Percentiles rank a stretch among this genome's conserved stretches.
Evolutionary conservation across 1,140 invertebrate species (phyloP).

Genomic region (Heliconius eleuchia): DNA sequence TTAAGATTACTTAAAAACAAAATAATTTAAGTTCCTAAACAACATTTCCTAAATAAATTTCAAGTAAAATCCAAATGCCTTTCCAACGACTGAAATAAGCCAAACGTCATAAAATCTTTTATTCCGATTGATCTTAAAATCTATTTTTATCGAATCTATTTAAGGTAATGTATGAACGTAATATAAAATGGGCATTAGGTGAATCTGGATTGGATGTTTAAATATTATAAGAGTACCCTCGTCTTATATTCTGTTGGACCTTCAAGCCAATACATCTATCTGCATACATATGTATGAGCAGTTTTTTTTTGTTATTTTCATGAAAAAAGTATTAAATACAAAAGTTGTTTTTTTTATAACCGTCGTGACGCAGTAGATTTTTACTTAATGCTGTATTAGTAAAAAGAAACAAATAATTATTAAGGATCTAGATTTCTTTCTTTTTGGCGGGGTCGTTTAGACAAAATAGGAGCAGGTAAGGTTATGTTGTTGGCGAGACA

Average conservation of each 20-base stretch:
- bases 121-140: constrained; percentile 9
- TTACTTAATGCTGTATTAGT: too few relatives aligned
- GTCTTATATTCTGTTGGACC: constrained; percentile 2
- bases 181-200: neutral
- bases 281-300: neutral
- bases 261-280: neutral
- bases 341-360: neutral
- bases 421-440: too few relatives aligned
- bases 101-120: constrained; percentile 5
- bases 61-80: neutral
- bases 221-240: constrained; percentile 7
- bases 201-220: constrained; percentile 6
- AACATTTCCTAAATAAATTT: neutral
- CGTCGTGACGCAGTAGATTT: too few relatives aligned
- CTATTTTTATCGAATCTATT: neutral
- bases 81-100: neutral
- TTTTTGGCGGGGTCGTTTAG: too few relatives aligned
- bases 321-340: neutral
- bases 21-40: neutral
- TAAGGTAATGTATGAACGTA: neutral
- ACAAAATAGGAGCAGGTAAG: too few relatives aligned
- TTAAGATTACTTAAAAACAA: too few relatives aligned
- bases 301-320: neutral
- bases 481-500: too few relatives aligned
- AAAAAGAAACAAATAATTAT: too few relatives aligned